A percentile compares a stretch with the other conserved stretches of the same genome.
Conservation (phyloP, 2,113 vertebrate genomes). For the Columbina picui region DNA sequence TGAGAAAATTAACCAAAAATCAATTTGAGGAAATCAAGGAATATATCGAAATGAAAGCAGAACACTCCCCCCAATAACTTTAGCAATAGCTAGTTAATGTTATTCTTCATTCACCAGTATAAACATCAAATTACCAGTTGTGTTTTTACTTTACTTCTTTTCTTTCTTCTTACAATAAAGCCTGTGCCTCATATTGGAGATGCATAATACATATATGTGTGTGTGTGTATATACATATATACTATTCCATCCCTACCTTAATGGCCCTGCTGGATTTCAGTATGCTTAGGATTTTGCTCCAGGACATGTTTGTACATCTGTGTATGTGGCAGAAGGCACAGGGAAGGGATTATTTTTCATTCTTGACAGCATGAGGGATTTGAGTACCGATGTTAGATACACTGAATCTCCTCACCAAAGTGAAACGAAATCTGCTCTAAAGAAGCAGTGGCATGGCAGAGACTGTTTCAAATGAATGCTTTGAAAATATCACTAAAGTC, state of each 20-base stretch:
- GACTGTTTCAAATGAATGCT: neutral
- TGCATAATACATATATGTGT: neutral
- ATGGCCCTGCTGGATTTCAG: neutral
- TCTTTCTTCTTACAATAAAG: neutral
- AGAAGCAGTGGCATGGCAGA: neutral
- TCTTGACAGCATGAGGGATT: constrained; percentile 29
- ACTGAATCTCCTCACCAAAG: neutral
- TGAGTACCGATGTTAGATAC: neutral
- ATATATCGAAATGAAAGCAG: neutral
- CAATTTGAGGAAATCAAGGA: neutral
- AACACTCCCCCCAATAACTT: neutral
- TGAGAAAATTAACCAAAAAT: neutral
- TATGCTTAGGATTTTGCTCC: constrained; percentile 10
- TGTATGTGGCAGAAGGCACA: constrained; percentile 33
- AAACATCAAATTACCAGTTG: neutral
- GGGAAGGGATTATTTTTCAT: constrained; percentile 38
- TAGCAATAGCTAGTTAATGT: neutral
- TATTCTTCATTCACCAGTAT: neutral
- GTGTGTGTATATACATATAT: too few species aligned
- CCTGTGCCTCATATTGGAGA: neutral
- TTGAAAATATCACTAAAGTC: neutral
- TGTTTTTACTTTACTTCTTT: neutral
- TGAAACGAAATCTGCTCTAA: neutral
- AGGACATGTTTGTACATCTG: constrained; percentile 37
- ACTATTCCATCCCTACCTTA: neutral